Base-by-base conservation (phyloP, 2,888 invertebrate genomes). In the Cephus nigrinus region DNA sequence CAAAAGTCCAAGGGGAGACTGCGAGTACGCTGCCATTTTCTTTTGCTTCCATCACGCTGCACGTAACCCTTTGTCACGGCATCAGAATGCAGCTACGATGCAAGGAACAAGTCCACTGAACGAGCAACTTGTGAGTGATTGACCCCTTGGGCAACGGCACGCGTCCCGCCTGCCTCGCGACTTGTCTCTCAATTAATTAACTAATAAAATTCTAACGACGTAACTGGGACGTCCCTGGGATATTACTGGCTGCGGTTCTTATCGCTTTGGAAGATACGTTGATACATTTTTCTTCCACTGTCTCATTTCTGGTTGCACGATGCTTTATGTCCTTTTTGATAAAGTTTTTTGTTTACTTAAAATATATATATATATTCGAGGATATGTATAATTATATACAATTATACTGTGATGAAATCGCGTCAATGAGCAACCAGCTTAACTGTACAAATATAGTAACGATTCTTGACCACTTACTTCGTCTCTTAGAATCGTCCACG, bases 151-250 rank as follows among this genome's bases (percentile, higher is more conserved):
- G 81, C 77, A 82, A 79, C 82, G 81, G 83, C 88, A 86, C 86
- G 87, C 83, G 84, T 79, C 80, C 82, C 82, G 82, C 75, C 82
- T 76, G 84, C 81, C 55, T 55, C 9, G 5, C 55, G 68, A 74
- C 78, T 32, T 74, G 15, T 69, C 82, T 80, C 35, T 86, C 85
- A 83, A 85, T 88, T 88, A 88, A 90, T 88, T 84, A 86, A 86
- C 84, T 86, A 88, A 90, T 89, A 86, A 88, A 89, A 85, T 84
- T 84, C 82, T 79, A 84, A 84, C 86, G 82, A 81, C 80, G 75
- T 78, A 81, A 82, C 80, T 83, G 79, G 78, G 71, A 68, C 78
- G 74, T 73, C 73, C 69, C 77, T 55, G 55, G 55, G 9, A 55
- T 9, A 55, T 55, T 55, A 55, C 23, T 55, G 55, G 9, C 55